Base-by-base conservation (phyloP, 2,888 invertebrate species). In the Brenthis daphne region DNA sequence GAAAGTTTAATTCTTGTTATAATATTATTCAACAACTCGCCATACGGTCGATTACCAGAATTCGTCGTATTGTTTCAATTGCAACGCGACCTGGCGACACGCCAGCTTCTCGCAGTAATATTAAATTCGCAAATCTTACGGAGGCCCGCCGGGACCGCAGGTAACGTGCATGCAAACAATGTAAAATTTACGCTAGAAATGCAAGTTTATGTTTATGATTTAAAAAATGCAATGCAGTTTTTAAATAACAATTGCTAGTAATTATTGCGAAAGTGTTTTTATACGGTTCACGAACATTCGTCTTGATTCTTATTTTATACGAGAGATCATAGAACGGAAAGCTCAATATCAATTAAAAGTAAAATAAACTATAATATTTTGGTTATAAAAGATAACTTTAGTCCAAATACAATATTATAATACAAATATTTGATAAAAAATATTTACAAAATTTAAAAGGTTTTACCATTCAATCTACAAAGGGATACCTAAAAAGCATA, bases 91-190 rank as follows among this genome's bases (percentile, higher is more conserved):
- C 58, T 75, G 76, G 76, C 71, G 13, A 8, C 48, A 54, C 43
- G 74, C 75, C 75, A 75, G 72, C 54, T 69, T 64, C 64, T 64
- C 66, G 12, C 58, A 65, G 68, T 68, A 68, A 75, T 73, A 76
- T 76, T 77, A 77, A 76, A 76, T 75, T 74, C 75, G 58, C 68
- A 71, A 73, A 73, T 71, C 74, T 74, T 33, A 51, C 37, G 53
- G 55, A 47, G 57, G 33, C 60, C 56, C 60, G n/a, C 61, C n/a
- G 61, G 55, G 50, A 63, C 56, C 61, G 48, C 67, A 57, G 48
- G 67, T 63, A 63, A 51, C 50, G 48, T 67, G 37, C 24, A 61
- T 56, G 37, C 29, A n/a, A 33, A 50, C 60, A 50, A 50, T 50
- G 50, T 50, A 50, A 50, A 60, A 60, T 50, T 50, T 60, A n/a